Percentiles rank a stretch among this genome's conserved stretches.
phyloP scores from a whole-genome alignment of 2,888 invertebrate species.

The Pinctada fucata region DNA sequence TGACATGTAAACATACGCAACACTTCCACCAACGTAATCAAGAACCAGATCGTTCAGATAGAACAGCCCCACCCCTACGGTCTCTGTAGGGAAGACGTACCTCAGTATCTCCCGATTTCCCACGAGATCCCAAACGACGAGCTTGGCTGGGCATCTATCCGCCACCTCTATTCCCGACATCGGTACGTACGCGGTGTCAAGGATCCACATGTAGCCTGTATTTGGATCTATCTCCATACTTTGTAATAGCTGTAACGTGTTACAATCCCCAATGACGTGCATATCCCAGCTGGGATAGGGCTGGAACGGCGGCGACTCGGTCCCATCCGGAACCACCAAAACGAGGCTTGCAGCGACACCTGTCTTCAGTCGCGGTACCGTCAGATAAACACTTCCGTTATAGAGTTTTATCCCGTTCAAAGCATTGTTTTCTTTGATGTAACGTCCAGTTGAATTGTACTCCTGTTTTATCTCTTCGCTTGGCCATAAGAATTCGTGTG shows the following conservation, averaged over 20 bases:
- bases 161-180: constrained; percentile 19
- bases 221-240: constrained; percentile 62
- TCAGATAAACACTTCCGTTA: constrained; percentile 50
- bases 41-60: constrained; percentile 63
- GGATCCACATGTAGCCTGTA: constrained; percentile 60
- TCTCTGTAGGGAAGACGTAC: constrained; percentile 45
- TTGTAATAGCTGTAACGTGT: constrained; percentile 53
- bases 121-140: constrained; percentile 54
- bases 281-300: constrained; percentile 59
- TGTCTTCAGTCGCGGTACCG: constrained; percentile 51
- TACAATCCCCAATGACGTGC: constrained; percentile 53
- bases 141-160: constrained; percentile 52
- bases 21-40: constrained; percentile 42
- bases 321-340: constrained; percentile 38
- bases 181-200: constrained; percentile 54
- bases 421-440: constrained; percentile 50
- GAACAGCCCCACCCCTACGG: constrained; percentile 40
- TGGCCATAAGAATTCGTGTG: constrained; percentile 61
- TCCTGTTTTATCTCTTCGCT: constrained; percentile 46
- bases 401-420: constrained; percentile 61
- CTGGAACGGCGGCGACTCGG: constrained; percentile 38
- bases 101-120: constrained; percentile 44
- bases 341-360: constrained; percentile 55
- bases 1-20: constrained; percentile 56
- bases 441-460: constrained; percentile 43